A percentile compares a stretch with the other conserved stretches of the same genome.
phyloP scores from a whole-genome alignment of 2,888 invertebrate species.

The Allygus modestus region DNA sequence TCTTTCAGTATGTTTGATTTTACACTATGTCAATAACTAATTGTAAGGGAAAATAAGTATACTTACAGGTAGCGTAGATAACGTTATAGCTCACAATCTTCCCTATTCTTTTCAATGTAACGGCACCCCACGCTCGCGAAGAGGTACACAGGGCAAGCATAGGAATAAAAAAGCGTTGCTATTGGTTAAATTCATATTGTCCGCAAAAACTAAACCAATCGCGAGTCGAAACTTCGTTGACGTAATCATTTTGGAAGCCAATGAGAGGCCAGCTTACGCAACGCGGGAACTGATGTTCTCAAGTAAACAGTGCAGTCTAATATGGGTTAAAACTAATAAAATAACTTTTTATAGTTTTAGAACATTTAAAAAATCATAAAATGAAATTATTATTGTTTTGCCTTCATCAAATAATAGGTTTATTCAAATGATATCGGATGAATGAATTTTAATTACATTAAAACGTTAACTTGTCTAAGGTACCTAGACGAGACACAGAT shows the following conservation, averaged over 20 bases:
- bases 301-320: background rate
- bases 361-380: background rate
- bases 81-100: conserved; percentile 70
- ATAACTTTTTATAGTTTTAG: background rate
- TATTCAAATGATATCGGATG: no score
- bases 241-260: conserved; percentile 38
- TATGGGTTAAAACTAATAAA: background rate
- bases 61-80: conserved; percentile 11
- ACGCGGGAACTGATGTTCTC: conserved; percentile 59
- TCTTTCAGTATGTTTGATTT: conserved; percentile 73
- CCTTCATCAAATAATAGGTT: no score
- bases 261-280: conserved; percentile 57
- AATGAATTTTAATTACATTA: background rate
- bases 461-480: no score
- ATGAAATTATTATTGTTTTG: no score
- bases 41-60: conserved; percentile 73
- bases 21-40: conserved; percentile 76
- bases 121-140: conserved; percentile 79
- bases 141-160: conserved; percentile 76
- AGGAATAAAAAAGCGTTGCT: conserved; percentile 73
- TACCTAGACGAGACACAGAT: background rate
- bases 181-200: conserved; percentile 80
- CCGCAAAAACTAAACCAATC: conserved; percentile 80
- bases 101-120: conserved; percentile 71
- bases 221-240: conserved; percentile 66